These are phyloP conservation scores for Lepilemur ruficaudatus DNA, from an alignment of 2,797 vertebrate species.

Conservation along the genomic window DNA sequence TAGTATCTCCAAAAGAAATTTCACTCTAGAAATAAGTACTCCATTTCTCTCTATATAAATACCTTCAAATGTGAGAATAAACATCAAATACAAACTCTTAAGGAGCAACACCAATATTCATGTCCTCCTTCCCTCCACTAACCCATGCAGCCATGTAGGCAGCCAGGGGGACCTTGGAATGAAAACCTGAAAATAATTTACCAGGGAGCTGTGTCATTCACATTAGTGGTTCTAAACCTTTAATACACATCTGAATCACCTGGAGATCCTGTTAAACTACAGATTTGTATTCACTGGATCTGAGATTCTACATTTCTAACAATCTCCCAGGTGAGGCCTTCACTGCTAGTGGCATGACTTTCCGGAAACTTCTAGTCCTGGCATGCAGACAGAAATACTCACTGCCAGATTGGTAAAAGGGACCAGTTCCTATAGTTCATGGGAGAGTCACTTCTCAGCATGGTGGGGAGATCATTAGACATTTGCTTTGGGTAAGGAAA, in stretches of 20 bases:
- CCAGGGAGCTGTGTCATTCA: not conserved
- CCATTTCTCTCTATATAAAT: not conserved
- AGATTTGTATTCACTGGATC: not conserved
- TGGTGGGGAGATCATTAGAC: not conserved
- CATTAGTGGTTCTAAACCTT: not conserved
- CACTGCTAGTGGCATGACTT: not conserved
- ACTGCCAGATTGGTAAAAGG: not conserved
- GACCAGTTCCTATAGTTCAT: not conserved
- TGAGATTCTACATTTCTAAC: not conserved
- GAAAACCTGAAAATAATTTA: not conserved
- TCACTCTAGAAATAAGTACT: not conserved
- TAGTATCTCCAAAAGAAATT: not conserved
- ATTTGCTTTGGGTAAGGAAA: not conserved
- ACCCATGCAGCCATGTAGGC: not conserved
- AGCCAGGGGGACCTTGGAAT: not conserved
- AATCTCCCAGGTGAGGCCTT: not conserved
- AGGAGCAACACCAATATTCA: not conserved
- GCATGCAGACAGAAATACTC: not conserved
- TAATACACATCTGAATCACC: too few species aligned
- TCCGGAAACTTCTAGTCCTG: not conserved
- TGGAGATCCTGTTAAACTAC: not conserved
- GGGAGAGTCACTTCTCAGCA: not conserved
- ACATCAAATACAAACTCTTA: not conserved
- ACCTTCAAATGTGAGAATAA: not conserved
- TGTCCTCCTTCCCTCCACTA: too few species aligned